Evolutionary conservation across 2,113 vertebrate species (phyloP).

Genomic region (Ginglymostoma cirratum): DNA sequence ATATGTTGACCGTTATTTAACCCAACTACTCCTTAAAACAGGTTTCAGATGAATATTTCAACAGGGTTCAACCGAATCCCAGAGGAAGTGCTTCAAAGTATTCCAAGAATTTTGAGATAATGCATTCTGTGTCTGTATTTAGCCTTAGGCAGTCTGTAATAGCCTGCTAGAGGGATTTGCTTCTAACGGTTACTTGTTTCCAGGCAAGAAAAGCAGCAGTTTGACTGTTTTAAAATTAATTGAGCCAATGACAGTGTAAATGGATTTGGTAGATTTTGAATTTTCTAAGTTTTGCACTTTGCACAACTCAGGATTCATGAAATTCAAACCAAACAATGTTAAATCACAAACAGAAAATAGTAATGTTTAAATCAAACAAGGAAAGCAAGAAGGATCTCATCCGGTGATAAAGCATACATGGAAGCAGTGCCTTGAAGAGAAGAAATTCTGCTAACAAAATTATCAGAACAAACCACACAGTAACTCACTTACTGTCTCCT

Average conservation of each 20-base stretch:
- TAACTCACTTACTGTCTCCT: no score
- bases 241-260: background rate
- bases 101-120: conserved; percentile 2
- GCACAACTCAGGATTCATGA: background rate
- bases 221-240: background rate
- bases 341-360: background rate
- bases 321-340: background rate
- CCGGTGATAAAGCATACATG: background rate
- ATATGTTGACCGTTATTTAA: background rate
- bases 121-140: background rate
- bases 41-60: background rate
- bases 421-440: background rate
- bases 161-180: background rate
- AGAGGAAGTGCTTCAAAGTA: background rate
- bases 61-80: background rate
- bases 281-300: background rate
- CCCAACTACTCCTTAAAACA: background rate
- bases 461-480: background rate
- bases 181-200: background rate
- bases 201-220: background rate
- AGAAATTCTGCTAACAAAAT: background rate
- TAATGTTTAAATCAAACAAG: background rate
- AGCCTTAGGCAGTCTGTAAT: background rate
- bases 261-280: background rate
- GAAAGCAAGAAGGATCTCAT: background rate